Percentiles rank a stretch among this genome's conserved stretches.
These are phyloP conservation scores for Fulica atra DNA, from an alignment of 2,113 vertebrate genomes.

Conservation along the genomic window DNA sequence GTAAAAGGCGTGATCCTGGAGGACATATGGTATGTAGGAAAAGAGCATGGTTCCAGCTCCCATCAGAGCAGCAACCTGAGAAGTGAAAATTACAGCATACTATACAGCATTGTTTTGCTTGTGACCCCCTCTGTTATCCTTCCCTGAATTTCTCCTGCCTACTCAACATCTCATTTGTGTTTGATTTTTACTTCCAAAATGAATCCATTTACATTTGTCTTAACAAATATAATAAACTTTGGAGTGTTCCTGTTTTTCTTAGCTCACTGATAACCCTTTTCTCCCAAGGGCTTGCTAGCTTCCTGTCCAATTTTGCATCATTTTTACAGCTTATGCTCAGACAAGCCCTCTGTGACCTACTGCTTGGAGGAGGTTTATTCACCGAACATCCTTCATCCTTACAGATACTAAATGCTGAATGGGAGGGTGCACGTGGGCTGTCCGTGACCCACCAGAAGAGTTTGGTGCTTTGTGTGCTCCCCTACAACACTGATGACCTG, in stretches of 20 bases:
- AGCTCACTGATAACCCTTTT: accelerated
- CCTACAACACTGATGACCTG: background rate
- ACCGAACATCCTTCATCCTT: background rate
- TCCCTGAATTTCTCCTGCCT: background rate
- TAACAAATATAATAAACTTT: background rate
- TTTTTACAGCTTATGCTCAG: background rate
- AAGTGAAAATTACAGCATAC: background rate
- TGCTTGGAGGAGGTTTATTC: background rate
- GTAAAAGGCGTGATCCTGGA: background rate
- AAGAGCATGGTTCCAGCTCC: background rate
- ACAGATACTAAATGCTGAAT: background rate
- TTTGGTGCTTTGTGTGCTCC: accelerated
- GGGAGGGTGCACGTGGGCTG: background rate
- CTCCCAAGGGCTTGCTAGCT: background rate
- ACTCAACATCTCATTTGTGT: background rate
- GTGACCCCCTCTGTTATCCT: background rate
- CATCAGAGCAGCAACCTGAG: background rate
- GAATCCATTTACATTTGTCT: background rate
- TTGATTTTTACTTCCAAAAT: background rate
- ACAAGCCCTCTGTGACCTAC: background rate
- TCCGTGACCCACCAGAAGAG: background rate
- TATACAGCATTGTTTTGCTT: background rate
- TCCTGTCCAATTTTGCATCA: background rate
- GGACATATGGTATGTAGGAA: background rate
- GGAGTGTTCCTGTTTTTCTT: background rate